Percentiles rank a stretch among this genome's conserved stretches.
Evolutionary conservation across 64 coral and sea anemone genomes (phyloP).

Genomic region (Montipora cactus): DNA sequence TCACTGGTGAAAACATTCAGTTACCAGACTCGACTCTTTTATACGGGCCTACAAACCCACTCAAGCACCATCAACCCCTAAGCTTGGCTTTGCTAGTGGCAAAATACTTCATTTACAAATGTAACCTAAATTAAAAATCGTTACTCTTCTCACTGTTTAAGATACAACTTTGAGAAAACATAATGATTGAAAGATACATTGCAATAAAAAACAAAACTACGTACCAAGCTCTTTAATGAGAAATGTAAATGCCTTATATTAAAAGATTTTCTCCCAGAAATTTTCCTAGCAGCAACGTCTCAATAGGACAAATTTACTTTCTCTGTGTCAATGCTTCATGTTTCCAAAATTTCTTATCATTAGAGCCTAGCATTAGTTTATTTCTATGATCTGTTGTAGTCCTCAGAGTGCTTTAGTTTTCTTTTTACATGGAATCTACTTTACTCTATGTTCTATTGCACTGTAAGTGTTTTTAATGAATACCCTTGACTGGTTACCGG

Average conservation of each 20-base stretch:
- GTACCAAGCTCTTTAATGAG: slow-evolving; percentile 10
- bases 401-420: too few relatives aligned
- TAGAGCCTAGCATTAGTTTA: neutral
- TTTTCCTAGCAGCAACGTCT: neutral
- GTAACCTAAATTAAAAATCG: neutral
- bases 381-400: neutral
- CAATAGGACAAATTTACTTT: neutral
- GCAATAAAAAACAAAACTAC: slow-evolving; percentile 8
- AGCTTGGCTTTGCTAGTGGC: neutral
- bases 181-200: neutral
- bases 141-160: slow-evolving; percentile 1
- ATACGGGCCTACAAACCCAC: neutral
- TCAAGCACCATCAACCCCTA: neutral
- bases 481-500: too few relatives aligned
- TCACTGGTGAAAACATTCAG: neutral
- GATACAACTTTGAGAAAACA: neutral
- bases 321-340: neutral
- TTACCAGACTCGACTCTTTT: neutral
- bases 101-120: slow-evolving; percentile 10
- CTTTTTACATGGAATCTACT: too few relatives aligned
- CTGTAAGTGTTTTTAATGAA: too few relatives aligned
- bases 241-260: neutral
- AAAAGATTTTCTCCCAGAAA: slow-evolving; percentile 13
- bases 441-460: too few relatives aligned
- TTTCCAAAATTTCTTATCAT: neutral